Evolutionary conservation across 92 coral and sea anemone genomes (phyloP), one percentile per base, ranked within the genome.

Genomic region (Porites evermanni): DNA sequence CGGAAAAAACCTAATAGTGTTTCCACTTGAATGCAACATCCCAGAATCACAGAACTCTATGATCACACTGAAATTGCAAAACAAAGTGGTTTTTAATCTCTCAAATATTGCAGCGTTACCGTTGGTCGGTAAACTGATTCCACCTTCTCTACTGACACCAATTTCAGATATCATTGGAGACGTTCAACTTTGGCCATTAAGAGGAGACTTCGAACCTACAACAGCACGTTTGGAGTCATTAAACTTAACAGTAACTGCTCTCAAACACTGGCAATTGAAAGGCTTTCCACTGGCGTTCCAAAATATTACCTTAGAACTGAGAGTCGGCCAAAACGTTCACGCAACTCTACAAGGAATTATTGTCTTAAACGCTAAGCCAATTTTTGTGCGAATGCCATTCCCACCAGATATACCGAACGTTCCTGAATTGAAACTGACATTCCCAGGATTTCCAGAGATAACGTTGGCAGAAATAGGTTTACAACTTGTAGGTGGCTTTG

Each of bases 91-190:
- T 23, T 68, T 91, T 60, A 23, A 91, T 29, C 89, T 91, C 77
- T 75, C 94, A 58, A 85, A 88, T 54, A 84, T 91, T 17, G 12
- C 85, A 19, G 53, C 64, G 9, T 24, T 91, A 61, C 94, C 94
- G 8, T 32, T 91, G 38, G 87, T 91, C 50, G 89, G 87, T 19
- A 84, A 91, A 17, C 53, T 77, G 67, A 75, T 91, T 72, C 92
- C 92, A 26, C 14, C 24, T 12, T 84, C 72, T 7, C 86, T 88
- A 2, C 74, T 91, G 4, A 24, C 81, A 23, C 88, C 94, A 12
- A 20, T 91, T 72, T 74, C 92, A 12, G 87, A 84, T 17, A 68
- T 74, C 19, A 79, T 91, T 51, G 94, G 94, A 6, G 82, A 88
- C 18, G 78, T 91, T 53, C 72, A 67, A 12, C 68, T 91, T 71